phyloP scores from a whole-genome alignment of 2,888 invertebrate genomes.

The Tridacna gigas region DNA sequence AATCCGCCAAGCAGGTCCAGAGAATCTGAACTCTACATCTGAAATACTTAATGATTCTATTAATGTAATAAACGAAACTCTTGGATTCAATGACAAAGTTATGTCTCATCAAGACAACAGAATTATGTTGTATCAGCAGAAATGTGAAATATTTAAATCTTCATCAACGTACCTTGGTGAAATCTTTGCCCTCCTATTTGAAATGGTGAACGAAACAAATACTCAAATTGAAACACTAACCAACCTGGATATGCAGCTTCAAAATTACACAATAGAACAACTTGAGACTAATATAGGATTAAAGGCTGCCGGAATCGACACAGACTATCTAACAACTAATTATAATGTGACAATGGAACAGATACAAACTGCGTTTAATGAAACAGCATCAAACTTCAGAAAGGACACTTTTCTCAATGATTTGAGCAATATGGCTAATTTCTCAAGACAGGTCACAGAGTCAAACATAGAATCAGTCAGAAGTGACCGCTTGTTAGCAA shows the following conservation, averaged over 20 bases:
- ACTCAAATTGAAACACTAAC: conserved; percentile 5
- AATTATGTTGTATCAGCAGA: conserved; percentile 27
- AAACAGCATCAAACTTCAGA: background rate
- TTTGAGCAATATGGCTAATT: conserved; percentile 10
- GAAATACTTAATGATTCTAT: conserved; percentile 26
- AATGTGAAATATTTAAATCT: conserved; percentile 40
- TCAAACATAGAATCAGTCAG: conserved; percentile 17
- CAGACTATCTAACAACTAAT: conserved; percentile 20
- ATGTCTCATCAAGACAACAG: conserved; percentile 25
- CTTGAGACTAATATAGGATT: conserved; percentile 17
- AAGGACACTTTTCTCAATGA: conserved; percentile 36
- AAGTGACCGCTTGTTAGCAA: conserved; percentile 1
- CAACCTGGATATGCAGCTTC: background rate
- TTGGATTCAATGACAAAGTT: conserved; percentile 4
- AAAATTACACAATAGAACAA: background rate
- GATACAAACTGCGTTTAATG: conserved; percentile 4
- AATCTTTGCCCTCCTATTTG: conserved; percentile 19
- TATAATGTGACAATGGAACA: conserved; percentile 38
- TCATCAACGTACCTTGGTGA: conserved; percentile 24
- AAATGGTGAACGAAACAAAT: conserved; percentile 39
- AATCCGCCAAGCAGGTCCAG: conserved; percentile 24
- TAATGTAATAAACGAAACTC: conserved; percentile 18
- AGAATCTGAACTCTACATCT: background rate
- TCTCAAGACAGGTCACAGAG: conserved; percentile 15
- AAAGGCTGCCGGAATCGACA: conserved; percentile 24